Conservation (phyloP, 2,888 invertebrate species). For the Dimorphilus gyrociliatus region DNA sequence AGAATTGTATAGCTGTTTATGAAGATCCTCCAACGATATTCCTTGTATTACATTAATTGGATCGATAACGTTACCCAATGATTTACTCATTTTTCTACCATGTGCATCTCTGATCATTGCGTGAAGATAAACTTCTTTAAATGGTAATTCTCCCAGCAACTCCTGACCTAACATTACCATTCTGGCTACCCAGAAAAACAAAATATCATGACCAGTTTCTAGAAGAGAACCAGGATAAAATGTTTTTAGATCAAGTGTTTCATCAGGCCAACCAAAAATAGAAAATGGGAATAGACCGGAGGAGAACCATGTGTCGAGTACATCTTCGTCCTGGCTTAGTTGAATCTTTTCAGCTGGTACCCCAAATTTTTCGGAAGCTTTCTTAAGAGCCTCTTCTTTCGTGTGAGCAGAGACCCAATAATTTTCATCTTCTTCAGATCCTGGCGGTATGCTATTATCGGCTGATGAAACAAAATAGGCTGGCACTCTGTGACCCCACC, state of each 20-base stretch:
- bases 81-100: slow-evolving; percentile 98
- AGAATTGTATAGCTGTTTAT: slow-evolving; percentile 54
- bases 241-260: slow-evolving; percentile 50
- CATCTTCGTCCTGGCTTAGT: slow-evolving; percentile 63
- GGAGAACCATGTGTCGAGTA: slow-evolving; percentile 98
- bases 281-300: slow-evolving; percentile 90
- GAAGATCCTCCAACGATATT: slow-evolving; percentile 56
- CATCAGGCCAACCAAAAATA: slow-evolving; percentile 87
- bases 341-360: slow-evolving; percentile 39
- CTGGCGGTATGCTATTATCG: slow-evolving; percentile 30
- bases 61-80: slow-evolving; percentile 90
- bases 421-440: slow-evolving; percentile 34
- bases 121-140: slow-evolving; percentile 74
- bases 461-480: slow-evolving; percentile 60
- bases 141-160: slow-evolving; percentile 75
- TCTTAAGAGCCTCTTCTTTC: slow-evolving; percentile 57
- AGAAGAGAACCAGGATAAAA: slow-evolving; percentile 81
- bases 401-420: slow-evolving; percentile 48
- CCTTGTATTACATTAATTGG: slow-evolving; percentile 88
- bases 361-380: slow-evolving; percentile 57
- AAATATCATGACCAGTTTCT: slow-evolving; percentile 89
- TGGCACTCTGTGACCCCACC: slow-evolving; percentile 99
- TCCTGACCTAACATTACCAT: slow-evolving; percentile 95
- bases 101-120: slow-evolving; percentile 94
- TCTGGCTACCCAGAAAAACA: slow-evolving; percentile 98